Percentiles rank a stretch among this genome's conserved stretches.
These are phyloP conservation scores for Sebastes elongatus DNA, from an alignment of 2,797 vertebrate species.

Conservation along the genomic window DNA sequence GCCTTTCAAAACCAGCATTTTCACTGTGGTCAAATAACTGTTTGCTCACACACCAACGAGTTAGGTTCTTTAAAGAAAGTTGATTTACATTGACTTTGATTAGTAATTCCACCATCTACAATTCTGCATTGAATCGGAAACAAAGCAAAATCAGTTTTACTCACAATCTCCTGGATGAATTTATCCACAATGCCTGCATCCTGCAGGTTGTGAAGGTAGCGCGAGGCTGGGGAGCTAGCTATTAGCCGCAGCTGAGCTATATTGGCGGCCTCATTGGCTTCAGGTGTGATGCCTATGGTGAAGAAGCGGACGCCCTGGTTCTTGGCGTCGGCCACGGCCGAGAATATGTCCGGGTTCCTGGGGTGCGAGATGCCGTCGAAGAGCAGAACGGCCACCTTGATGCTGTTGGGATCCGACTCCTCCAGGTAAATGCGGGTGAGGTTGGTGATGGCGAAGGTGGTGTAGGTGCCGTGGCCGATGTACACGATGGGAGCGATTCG, in stretches of 20 bases:
- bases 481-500: constrained; percentile 82
- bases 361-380: constrained; percentile 90
- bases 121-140: not conserved
- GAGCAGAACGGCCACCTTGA: constrained; percentile 89
- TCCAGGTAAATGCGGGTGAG: constrained; percentile 89
- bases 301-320: constrained; percentile 91
- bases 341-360: constrained; percentile 90
- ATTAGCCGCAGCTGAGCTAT: constrained; percentile 85
- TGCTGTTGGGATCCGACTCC: constrained; percentile 80
- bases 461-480: constrained; percentile 92
- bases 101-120: not conserved
- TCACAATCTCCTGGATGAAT: constrained; percentile 88
- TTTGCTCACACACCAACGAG: no score
- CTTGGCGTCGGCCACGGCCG: constrained; percentile 89
- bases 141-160: constrained; percentile 48
- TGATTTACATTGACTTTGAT: not conserved
- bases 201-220: constrained; percentile 90
- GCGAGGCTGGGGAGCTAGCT: constrained; percentile 85
- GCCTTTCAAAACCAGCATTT: no score
- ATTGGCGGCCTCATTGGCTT: constrained; percentile 84
- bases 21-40: no score
- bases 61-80: not conserved
- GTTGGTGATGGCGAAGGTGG: constrained; percentile 93
- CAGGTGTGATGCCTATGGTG: constrained; percentile 87
- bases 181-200: constrained; percentile 85